Conservation (phyloP, 2,888 invertebrate species). For the Drosophila atroscutellata region DNA sequence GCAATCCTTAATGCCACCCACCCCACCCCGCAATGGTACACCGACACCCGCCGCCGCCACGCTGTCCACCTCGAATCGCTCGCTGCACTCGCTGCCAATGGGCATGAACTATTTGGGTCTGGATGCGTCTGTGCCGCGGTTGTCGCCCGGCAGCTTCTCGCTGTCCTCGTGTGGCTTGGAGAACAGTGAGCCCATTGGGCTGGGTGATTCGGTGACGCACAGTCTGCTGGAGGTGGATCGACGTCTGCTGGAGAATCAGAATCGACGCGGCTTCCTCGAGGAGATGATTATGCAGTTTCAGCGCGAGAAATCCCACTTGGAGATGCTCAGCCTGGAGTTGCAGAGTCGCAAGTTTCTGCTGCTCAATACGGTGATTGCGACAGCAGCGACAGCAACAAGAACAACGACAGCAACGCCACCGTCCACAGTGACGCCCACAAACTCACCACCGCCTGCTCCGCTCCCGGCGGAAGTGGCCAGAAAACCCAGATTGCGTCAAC, state of each 20-base stretch:
- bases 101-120: constrained; percentile 40
- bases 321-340: constrained; percentile 79
- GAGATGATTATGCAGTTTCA: constrained; percentile 84
- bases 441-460: constrained; percentile 28
- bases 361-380: constrained; percentile 70
- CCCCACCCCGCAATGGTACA: constrained; percentile 39
- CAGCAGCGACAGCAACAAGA: background rate
- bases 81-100: constrained; percentile 12
- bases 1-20: constrained; percentile 37
- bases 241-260: constrained; percentile 82
- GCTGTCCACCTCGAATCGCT: constrained; percentile 5
- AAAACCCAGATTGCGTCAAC: constrained; percentile 12
- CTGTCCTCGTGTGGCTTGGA: constrained; percentile 20
- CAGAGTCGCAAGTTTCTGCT: constrained; percentile 83
- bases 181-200: constrained; percentile 54
- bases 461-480: background rate
- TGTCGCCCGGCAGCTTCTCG: constrained; percentile 25
- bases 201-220: constrained; percentile 71
- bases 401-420: constrained; percentile 9
- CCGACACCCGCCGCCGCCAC: background rate
- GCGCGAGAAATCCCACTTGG: constrained; percentile 83
- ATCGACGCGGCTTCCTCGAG: constrained; percentile 83
- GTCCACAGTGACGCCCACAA: constrained; percentile 30
- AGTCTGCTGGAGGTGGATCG: constrained; percentile 82
- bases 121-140: constrained; percentile 31